Base-by-base conservation (phyloP, 2,113 vertebrate genomes). In the Triplophysa siluroides region DNA sequence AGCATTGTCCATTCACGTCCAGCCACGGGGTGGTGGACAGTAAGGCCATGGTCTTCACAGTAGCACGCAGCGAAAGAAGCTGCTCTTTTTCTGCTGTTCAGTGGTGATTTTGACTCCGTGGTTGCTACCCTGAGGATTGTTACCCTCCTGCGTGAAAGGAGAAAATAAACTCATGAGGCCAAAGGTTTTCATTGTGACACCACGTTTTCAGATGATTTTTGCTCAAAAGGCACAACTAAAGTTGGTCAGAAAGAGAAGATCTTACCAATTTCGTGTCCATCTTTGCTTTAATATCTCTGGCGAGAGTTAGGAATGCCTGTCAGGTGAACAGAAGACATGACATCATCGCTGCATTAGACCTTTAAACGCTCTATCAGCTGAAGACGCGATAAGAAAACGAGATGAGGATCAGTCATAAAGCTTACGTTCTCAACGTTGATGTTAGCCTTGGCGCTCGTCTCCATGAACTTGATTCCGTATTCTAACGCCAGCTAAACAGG, bases 261-360 rank as follows among this genome's bases (percentile, higher is more conserved):
- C 95, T 95, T 89, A 99, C 98, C 96, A 99, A 91, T 90, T 99
- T 99, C 87, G 95, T 96, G 93, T 99, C 98, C 96, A 99, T 99
- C 93, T 99, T 99, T 85, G 95, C 92, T 93, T 99, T 99, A 92
- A 99, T 99, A 88, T 99, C 98, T 91, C 96, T 95, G 62, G 98
- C 97, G 0, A 99, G 96, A n/a, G 95, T 97, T 89, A 98, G 94
- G 91, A 99, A 99, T 0, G 98, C 93, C 97, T 99, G 88, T 11
- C 68, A 87, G 43, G 50, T 80, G 54, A 78, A 23, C 16, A 54
- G 14, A 65, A 38, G 8, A 78, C 54, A 67, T n/a, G 26, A 26
- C 64, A 78, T 61, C 21, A 61, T 13, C 3, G 8, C 19, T 24
- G 19, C 4, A 38, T 41, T 60, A 50, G 61, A 33, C 16, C 23